A percentile compares a stretch with the other conserved stretches of the same genome.
phyloP scores from a whole-genome alignment of 1,140 invertebrate species.

The Diabrotica virgifera region DNA sequence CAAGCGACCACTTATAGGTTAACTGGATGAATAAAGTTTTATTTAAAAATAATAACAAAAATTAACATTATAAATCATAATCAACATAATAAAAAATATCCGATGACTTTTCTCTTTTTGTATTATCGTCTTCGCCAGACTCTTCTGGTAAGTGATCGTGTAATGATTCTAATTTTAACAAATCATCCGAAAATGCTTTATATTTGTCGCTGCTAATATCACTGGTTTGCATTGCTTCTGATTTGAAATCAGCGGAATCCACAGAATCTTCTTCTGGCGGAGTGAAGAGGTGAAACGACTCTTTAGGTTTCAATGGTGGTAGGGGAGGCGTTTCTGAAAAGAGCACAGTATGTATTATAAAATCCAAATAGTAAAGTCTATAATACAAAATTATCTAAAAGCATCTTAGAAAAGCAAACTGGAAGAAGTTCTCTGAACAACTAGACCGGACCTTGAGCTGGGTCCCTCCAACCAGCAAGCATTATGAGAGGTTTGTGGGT shows the following conservation, averaged over 20 bases:
- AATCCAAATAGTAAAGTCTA: too few species aligned
- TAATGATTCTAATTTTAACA: background rate
- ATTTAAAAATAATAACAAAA: too few species aligned
- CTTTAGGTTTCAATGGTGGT: background rate
- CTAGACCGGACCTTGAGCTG: too few species aligned
- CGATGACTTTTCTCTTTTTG: background rate
- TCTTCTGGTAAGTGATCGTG: background rate
- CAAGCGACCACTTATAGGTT: too few species aligned
- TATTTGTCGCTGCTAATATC: background rate
- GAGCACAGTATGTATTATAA: too few species aligned
- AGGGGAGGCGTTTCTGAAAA: too few species aligned
- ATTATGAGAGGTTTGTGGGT: too few species aligned
- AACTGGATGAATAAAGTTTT: too few species aligned
- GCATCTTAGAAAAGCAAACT: too few species aligned
- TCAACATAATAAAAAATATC: background rate
- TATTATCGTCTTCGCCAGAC: background rate
- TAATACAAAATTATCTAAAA: too few species aligned
- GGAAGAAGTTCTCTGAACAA: too few species aligned
- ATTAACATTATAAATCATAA: background rate
- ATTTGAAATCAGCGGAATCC: background rate
- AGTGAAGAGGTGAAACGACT: background rate
- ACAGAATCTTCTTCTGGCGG: background rate
- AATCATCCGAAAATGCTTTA: background rate
- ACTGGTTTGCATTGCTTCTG: background rate
- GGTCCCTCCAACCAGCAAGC: too few species aligned